Base-by-base conservation (phyloP, 2,113 vertebrate species). In the Marmota monax region DNA sequence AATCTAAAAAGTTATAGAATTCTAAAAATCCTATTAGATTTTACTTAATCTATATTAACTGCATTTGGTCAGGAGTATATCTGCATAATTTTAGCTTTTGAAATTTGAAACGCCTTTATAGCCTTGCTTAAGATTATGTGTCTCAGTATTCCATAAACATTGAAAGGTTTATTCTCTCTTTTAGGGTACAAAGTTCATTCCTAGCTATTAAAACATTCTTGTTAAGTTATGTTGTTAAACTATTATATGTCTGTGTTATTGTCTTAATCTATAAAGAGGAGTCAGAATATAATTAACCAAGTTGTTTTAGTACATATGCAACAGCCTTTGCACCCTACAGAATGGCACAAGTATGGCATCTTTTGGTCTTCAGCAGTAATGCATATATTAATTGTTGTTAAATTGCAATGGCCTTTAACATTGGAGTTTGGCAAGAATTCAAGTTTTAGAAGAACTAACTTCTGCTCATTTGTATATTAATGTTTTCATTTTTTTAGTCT, bases 161-260 rank as follows among this genome's bases (percentile, higher is more conserved):
- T 86, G 13, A 86, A 85, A 85, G 7, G 72, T 48, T 61, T 61
- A 53, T 51, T 95, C 45, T 76, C 23, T 80, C 32, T 65, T 69
- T 84, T 37, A 25, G 18, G 22, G 16, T 88, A 74, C 53, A 53
- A 85, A 84, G 22, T 80, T 90, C 45, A 87, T 79, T 93, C 29
- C 93, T 87, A 42, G 37, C 82, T 97, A 83, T 42, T 83, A 69
- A 85, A 94, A 82, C 10, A 83, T 76, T 82, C 34, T 56, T 89
- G 9, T 58, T 45, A 12, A 12, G 76, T 77, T 83, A 14, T 58
- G 20, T 79, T 48, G 69, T 83, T 90, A 87, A 95, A 96, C 56
- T 42, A 80, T 12, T 56, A 42, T 51, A 17, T 56, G 42, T 74
- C 10, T 1, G 29, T 61, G 39, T 51, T 86, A 70, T 92, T 84